phyloP scores from a whole-genome alignment of 2,888 invertebrate genomes.

The Lasius platythorax region DNA sequence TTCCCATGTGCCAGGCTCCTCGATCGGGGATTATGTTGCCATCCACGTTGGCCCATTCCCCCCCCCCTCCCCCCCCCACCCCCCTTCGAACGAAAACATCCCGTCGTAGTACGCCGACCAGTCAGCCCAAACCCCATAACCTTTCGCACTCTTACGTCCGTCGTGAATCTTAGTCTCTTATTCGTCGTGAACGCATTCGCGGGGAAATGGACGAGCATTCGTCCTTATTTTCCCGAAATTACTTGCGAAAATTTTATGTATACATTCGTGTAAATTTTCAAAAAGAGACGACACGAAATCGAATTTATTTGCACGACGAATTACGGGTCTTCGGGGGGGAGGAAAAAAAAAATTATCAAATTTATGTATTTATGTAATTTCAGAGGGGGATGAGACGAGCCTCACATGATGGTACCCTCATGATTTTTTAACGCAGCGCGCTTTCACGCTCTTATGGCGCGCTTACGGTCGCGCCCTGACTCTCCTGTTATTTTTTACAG shows the following conservation, averaged over 20 bases:
- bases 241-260: slow-evolving; percentile 9
- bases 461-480: slow-evolving; percentile 59
- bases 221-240: slow-evolving; percentile 17
- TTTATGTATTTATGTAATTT: slow-evolving; percentile 32
- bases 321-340: no score
- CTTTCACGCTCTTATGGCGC: slow-evolving; percentile 78
- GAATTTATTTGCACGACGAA: neutral
- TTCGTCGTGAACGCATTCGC: slow-evolving; percentile 11
- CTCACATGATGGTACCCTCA: slow-evolving; percentile 74
- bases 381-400: slow-evolving; percentile 68
- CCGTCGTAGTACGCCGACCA: slow-evolving; percentile 66
- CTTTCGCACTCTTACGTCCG: slow-evolving; percentile 66
- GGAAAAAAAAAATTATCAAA: neutral
- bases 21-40: slow-evolving; percentile 83
- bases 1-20: slow-evolving; percentile 79
- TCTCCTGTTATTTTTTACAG: slow-evolving; percentile 78
- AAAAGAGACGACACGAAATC: neutral
- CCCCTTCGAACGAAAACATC: slow-evolving; percentile 80
- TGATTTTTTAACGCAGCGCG: slow-evolving; percentile 80
- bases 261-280: neutral
- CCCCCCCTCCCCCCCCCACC: slow-evolving; percentile 74
- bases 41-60: slow-evolving; percentile 76
- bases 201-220: neutral
- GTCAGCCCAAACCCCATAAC: slow-evolving; percentile 67
- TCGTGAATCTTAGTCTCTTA: slow-evolving; percentile 16